Evolutionary conservation across 2,797 vertebrate genomes (phyloP), one percentile per base, ranked within the genome.

Genomic region (Erithacus rubecula): DNA sequence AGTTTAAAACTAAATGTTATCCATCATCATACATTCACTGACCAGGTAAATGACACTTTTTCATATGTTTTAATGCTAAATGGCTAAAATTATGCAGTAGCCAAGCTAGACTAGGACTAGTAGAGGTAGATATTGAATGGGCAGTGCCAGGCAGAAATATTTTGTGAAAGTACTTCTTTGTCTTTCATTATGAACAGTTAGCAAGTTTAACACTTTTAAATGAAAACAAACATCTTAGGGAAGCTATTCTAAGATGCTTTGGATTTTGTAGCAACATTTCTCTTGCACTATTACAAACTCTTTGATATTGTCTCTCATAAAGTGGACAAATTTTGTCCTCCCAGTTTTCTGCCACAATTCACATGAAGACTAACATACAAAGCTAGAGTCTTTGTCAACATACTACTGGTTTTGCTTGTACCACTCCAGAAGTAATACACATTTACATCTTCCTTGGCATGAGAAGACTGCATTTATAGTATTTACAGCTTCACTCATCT

Each of bases 71-170:
- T 39, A 98, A 98, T 75, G 46, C 71, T 95, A 84, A 94, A 93
- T 80, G 98, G 89, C 97, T 98, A 83, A 98, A 99, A 95, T 53
- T 97, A 77, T 41, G 98, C 93, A 98, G 98, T 97, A 98, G 98
- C 89, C 89, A 96, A 60, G 98, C 98, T 74, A 98, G 98, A 95
- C 98, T 98, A 80, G 98, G 98, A 63, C 98, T 98, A 95, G 98
- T 98, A 98, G 99, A 99, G 96, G 93, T 98, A 58, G 98, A 99
- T 95, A 97, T 98, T 96, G 95, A 97, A 83, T 80, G 98, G 96
- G 98, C 99, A 70, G 97, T 98, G 91, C 98, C 98, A 89, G 99
- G 93, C 99, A 98, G 98, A 98, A 93, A 96, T 95, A 91, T 30
- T 83, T 68, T 71, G 34, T 89, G 17, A 24, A 91, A 72, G 46